These are phyloP conservation scores for Nerophis ophidion DNA, from an alignment of 2,113 vertebrate species.

Conservation along the genomic window DNA sequence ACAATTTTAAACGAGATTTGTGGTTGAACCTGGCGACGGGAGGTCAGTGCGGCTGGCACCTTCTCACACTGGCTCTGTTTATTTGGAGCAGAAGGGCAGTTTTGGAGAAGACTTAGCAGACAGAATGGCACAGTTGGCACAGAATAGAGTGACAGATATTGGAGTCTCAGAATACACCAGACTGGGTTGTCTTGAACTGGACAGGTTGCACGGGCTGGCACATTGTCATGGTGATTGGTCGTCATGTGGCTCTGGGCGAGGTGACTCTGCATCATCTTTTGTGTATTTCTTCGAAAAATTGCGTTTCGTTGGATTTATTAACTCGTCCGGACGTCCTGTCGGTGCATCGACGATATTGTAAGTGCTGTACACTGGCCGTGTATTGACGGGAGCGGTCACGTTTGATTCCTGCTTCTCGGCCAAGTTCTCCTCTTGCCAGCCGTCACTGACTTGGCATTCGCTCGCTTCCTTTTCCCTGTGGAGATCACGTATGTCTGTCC, in stretches of 20 bases:
- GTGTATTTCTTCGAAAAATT: neutral
- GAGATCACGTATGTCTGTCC: conserved; percentile 55
- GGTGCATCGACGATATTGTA: conserved; percentile 5
- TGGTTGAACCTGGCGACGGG: conserved; percentile 36
- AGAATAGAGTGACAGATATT: conserved; percentile 26
- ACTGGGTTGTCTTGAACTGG: conserved; percentile 41
- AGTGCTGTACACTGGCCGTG: conserved; percentile 37
- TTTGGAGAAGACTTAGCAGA: conserved; percentile 58
- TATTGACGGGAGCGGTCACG: conserved; percentile 47
- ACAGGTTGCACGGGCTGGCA: conserved; percentile 44
- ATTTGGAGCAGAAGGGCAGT: conserved; percentile 59
- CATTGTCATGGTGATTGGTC: conserved; percentile 7
- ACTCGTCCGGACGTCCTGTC: neutral
- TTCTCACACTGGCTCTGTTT: conserved; percentile 45
- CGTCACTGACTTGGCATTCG: conserved; percentile 46
- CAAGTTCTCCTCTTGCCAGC: conserved; percentile 56
- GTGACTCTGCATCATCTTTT: conserved; percentile 7
- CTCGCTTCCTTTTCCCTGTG: conserved; percentile 59
- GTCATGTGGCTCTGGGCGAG: conserved; percentile 3
- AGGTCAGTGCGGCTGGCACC: conserved; percentile 55
- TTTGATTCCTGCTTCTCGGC: conserved; percentile 50
- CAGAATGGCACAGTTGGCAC: conserved; percentile 66
- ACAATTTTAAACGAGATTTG: neutral
- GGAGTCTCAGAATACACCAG: conserved; percentile 53
- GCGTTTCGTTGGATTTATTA: neutral